phyloP scores from a whole-genome alignment of 2,888 invertebrate genomes.

The Patella depressa region DNA sequence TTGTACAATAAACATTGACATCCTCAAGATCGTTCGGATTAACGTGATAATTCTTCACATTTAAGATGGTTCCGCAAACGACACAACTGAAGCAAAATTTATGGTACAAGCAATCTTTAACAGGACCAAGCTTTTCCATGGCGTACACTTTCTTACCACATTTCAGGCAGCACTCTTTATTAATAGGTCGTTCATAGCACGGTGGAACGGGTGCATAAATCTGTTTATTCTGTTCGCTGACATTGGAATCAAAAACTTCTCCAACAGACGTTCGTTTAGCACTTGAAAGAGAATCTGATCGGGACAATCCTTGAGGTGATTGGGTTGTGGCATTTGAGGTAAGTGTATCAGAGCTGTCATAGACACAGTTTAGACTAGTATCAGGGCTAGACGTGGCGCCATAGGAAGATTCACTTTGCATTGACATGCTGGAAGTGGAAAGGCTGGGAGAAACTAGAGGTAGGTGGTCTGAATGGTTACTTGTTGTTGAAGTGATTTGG shows the following conservation, averaged over 20 bases:
- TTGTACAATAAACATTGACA: slow-evolving; percentile 51
- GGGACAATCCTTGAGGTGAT: background rate
- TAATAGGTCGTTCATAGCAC: slow-evolving; percentile 20
- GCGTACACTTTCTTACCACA: slow-evolving; percentile 58
- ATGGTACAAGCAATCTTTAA: slow-evolving; percentile 55
- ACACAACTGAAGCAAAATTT: slow-evolving; percentile 58
- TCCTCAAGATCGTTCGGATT: slow-evolving; percentile 53
- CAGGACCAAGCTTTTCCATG: slow-evolving; percentile 56
- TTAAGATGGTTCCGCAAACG: slow-evolving; percentile 47
- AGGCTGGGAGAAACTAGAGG: background rate
- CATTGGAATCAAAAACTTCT: background rate
- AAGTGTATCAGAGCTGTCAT: background rate
- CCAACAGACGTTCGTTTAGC: background rate
- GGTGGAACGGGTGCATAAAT: slow-evolving; percentile 20
- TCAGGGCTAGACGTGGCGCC: background rate
- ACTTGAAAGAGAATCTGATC: background rate
- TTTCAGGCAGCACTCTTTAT: slow-evolving; percentile 45
- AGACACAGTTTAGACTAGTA: background rate
- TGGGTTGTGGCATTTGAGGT: background rate
- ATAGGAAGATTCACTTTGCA: background rate
- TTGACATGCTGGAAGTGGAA: background rate
- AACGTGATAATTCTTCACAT: slow-evolving; percentile 53
- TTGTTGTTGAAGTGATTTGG: background rate
- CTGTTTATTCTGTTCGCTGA: background rate
- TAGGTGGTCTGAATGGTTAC: background rate